These are phyloP conservation scores for Holcopasites calliopsidis DNA, from an alignment of 1,140 invertebrate species.

Conservation along the genomic window DNA sequence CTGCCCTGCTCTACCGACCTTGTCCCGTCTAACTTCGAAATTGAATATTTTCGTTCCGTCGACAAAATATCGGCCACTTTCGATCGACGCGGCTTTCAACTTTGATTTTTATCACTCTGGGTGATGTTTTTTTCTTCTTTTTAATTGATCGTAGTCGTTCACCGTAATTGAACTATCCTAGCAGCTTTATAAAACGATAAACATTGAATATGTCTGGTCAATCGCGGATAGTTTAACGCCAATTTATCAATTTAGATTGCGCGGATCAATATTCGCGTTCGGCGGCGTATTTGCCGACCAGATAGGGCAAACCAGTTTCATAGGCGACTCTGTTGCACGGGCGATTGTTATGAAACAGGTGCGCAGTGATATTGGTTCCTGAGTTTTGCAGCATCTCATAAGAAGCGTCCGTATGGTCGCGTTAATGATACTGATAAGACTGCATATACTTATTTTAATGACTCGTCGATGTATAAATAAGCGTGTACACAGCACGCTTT, in stretches of 20 bases:
- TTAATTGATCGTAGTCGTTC: no score
- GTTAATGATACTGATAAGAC: no score
- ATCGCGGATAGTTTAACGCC: background rate
- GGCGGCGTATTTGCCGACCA: background rate
- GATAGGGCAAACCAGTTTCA: conserved; percentile 35
- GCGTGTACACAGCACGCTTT: background rate
- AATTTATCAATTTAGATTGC: conserved; percentile 10
- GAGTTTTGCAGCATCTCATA: background rate
- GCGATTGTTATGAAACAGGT: conserved; percentile 8
- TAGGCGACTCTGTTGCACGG: background rate
- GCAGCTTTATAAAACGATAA: no score
- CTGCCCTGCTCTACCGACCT: conserved; percentile 36
- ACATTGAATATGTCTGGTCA: background rate
- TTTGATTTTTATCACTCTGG: background rate
- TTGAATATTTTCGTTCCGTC: conserved; percentile 3
- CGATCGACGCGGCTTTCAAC: background rate
- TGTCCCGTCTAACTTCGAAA: conserved; percentile 7
- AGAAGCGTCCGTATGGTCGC: no score
- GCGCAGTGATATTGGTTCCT: background rate
- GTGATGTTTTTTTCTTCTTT: no score
- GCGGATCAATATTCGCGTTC: conserved; percentile 23
- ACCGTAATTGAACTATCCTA: no score
- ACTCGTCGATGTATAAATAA: background rate
- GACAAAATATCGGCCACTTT: background rate
- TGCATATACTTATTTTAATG: conserved; percentile 9